phyloP scores from a whole-genome alignment of 2,797 vertebrate species.

The Rhinella marina region DNA sequence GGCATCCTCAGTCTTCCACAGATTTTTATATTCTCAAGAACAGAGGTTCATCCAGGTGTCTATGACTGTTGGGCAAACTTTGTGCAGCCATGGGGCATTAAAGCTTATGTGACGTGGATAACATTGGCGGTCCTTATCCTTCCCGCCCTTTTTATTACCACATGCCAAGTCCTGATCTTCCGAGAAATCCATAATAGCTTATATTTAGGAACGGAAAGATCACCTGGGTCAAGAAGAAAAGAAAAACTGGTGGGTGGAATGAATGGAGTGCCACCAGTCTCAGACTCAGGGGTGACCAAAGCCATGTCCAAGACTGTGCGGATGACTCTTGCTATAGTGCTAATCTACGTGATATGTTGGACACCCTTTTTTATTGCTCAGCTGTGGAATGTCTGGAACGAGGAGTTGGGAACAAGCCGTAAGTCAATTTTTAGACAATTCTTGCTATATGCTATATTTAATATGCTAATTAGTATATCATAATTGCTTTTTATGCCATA shows the following conservation, averaged over 20 bases:
- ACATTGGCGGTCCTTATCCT: constrained; percentile 86
- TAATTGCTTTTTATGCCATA: too few species aligned
- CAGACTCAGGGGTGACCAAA: constrained; percentile 78
- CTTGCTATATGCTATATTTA: background rate
- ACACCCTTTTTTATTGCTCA: constrained; percentile 90
- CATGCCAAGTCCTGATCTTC: constrained; percentile 90
- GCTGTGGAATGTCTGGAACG: constrained; percentile 91
- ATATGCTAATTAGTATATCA: background rate
- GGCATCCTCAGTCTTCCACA: constrained; percentile 79
- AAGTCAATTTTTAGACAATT: constrained; percentile 59
- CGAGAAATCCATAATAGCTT: constrained; percentile 88
- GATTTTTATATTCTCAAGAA: constrained; percentile 90
- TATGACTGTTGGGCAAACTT: constrained; percentile 89
- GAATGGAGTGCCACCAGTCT: constrained; percentile 63
- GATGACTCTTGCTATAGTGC: constrained; percentile 91
- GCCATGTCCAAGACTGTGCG: constrained; percentile 89
- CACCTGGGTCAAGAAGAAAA: constrained; percentile 63
- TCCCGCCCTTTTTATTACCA: constrained; percentile 84
- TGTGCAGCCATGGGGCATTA: constrained; percentile 84
- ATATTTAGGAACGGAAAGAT: constrained; percentile 79
- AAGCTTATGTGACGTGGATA: constrained; percentile 91
- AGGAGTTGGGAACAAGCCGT: constrained; percentile 82
- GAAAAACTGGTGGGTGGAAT: constrained; percentile 58
- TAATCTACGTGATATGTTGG: constrained; percentile 90
- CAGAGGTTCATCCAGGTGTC: constrained; percentile 77